Evolutionary conservation across 2,888 invertebrate genomes (phyloP), one percentile per base, ranked within the genome.

Genomic region (Diabrotica balteata): DNA sequence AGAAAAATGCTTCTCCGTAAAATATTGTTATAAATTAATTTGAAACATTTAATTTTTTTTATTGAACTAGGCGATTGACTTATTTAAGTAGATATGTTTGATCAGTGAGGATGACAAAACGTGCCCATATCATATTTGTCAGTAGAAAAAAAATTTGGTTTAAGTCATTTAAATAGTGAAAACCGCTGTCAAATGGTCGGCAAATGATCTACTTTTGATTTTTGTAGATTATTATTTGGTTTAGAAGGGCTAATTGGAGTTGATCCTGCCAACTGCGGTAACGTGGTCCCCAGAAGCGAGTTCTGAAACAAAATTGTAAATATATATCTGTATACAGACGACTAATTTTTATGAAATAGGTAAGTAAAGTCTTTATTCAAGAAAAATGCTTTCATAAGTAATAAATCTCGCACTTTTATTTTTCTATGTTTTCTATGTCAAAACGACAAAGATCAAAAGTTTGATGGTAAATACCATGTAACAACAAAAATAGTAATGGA

Each of bases 161-260:
- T 17, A 42, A 63, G 59, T 75, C 74, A 78, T 72, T 76, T 78
- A 69, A 82, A 80, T 72, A 82, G 79, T 55, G 81, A 80, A 73
- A 83, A 79, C 76, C 80, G 84, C 77, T 83, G 87, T 90, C 91
- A 92, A 82, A 93, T 93, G 77, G 91, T 92, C 69, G 93, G 93
- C 73, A 93, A 85, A 83, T 91, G 89, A 65, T 91, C 87, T 73
- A 88, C 86, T 77, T 78, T 84, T 79, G 74, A 81, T 64, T 72
- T 76, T 63, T 73, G 74, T 71, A 77, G 85, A 84, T 74, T 85
- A 81, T 72, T 88, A 84, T 46, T 85, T 46, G 73, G 75, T 80
- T 88, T 89, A 66, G 79, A 80, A 69, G 87, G 86, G 79, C 86
- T 87, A 53, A 80, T 79, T 58, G 86, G 86, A 77, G 89, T 89